phyloP scores from a whole-genome alignment of 2,113 vertebrate species.

The Octodon degus region DNA sequence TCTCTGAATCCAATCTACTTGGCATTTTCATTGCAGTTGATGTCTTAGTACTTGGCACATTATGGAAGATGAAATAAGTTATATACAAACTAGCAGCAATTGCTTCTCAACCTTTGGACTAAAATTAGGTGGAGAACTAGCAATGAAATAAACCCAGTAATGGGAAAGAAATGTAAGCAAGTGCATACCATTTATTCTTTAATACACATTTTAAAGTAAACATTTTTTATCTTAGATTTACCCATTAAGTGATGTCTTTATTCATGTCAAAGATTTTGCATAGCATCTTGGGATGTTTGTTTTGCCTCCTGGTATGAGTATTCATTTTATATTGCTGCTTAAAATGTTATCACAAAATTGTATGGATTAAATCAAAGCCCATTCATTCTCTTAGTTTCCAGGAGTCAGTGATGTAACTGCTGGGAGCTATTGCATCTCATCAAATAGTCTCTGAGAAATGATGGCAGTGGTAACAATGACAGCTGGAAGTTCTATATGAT shows the following conservation, averaged over 20 bases:
- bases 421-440: not conserved
- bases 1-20: not conserved
- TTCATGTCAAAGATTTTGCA: not conserved
- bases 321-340: not conserved
- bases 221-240: not conserved
- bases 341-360: not conserved
- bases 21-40: conserved; percentile 36
- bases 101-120: not conserved
- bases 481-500: not conserved
- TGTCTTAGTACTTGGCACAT: not conserved
- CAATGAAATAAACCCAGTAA: not conserved
- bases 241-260: not conserved
- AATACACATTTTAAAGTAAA: not conserved
- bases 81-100: not conserved
- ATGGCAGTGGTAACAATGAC: not conserved
- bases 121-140: not conserved
- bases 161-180: not conserved
- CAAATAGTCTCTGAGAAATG: not conserved
- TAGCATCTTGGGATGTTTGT: not conserved
- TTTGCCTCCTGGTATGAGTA: not conserved
- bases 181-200: not conserved
- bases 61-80: not conserved
- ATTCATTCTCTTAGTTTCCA: not conserved
- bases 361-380: not conserved
- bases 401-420: not conserved